Conservation (phyloP, 23 tunicate species). For the Halocynthia roretzi region DNA sequence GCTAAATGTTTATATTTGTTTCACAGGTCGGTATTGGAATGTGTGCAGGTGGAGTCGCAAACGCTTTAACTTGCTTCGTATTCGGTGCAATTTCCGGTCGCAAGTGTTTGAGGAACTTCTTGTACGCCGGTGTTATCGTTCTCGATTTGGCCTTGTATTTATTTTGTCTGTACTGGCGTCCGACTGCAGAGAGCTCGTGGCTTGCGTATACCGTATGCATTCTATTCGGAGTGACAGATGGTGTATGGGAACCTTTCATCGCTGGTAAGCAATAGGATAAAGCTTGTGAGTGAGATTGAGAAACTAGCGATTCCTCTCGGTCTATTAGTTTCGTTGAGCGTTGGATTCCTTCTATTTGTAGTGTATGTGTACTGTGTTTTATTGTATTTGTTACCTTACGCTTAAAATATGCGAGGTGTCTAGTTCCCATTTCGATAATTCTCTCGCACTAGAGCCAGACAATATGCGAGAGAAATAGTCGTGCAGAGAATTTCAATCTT, state of each 20-base stretch:
- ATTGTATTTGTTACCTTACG: too few species aligned
- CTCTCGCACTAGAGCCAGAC: too few species aligned
- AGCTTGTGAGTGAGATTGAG: neutral
- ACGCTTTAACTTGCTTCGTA: slow-evolving; percentile 4
- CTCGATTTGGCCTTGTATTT: slow-evolving; percentile 17
- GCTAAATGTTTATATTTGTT: neutral
- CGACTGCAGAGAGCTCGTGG: slow-evolving; percentile 11
- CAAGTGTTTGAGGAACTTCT: neutral
- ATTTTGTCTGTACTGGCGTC: slow-evolving; percentile 30
- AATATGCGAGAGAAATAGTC: too few species aligned
- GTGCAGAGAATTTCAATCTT: too few species aligned
- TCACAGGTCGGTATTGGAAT: slow-evolving; percentile 37
- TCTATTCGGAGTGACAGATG: slow-evolving; percentile 32
- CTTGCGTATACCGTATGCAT: slow-evolving; percentile 14
- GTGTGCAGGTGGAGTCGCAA: slow-evolving; percentile 8
- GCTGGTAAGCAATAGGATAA: slow-evolving; percentile 1
- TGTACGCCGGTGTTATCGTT: slow-evolving; percentile 3
- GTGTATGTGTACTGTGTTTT: too few species aligned
- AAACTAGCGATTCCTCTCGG: too few species aligned
- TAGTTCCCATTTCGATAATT: too few species aligned
- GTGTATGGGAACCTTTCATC: slow-evolving; percentile 11
- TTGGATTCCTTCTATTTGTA: too few species aligned
- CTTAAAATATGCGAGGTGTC: too few species aligned
- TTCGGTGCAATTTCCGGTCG: slow-evolving; percentile 1
- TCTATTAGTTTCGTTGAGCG: too few species aligned